Evolutionary conservation across 2,888 invertebrate genomes (phyloP).

Genomic region (Cheilosia impressa): DNA sequence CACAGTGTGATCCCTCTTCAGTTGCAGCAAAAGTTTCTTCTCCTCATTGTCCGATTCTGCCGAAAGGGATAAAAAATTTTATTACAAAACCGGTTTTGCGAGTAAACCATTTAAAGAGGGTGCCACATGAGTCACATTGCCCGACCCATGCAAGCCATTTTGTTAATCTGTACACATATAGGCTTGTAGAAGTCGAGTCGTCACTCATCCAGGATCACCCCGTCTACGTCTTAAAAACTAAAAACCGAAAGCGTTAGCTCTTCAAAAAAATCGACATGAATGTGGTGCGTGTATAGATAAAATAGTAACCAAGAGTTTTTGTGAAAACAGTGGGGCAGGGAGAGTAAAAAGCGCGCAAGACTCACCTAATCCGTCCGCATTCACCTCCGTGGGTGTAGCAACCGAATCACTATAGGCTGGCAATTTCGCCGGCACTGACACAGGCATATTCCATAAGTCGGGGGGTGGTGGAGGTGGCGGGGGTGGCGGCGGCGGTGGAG

Average conservation of each 20-base stretch:
- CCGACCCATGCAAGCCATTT: not conserved
- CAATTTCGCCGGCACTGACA: slow-evolving; percentile 32
- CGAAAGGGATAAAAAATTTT: not conserved
- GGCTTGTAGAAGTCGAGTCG: not conserved
- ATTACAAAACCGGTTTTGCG: not conserved
- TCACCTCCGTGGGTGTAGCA: slow-evolving; percentile 21
- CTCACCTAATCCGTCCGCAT: slow-evolving; percentile 60
- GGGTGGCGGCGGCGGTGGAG: slow-evolving; percentile 77
- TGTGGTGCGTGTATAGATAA: slow-evolving; percentile 42
- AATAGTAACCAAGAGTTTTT: slow-evolving; percentile 34
- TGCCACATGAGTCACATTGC: not conserved
- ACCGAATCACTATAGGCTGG: slow-evolving; percentile 42
- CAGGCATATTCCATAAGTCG: slow-evolving; percentile 78
- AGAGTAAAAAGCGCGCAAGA: slow-evolving; percentile 53
- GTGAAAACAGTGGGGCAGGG: slow-evolving; percentile 12
- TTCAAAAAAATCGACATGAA: slow-evolving; percentile 53
- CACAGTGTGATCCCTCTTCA: slow-evolving; percentile 93
- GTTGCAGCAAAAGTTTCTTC: slow-evolving; percentile 87
- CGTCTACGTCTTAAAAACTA: slow-evolving; percentile 5
- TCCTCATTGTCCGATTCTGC: slow-evolving; percentile 86
- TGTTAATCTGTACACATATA: slow-evolving; percentile 9
- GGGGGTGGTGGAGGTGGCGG: slow-evolving; percentile 81
- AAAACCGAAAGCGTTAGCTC: slow-evolving; percentile 61
- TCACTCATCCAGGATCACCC: slow-evolving; percentile 15
- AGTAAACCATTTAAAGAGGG: not conserved